phyloP scores from a whole-genome alignment of 35 echinoderm and acorn worm genomes.

The Apostichopus japonicus region DNA sequence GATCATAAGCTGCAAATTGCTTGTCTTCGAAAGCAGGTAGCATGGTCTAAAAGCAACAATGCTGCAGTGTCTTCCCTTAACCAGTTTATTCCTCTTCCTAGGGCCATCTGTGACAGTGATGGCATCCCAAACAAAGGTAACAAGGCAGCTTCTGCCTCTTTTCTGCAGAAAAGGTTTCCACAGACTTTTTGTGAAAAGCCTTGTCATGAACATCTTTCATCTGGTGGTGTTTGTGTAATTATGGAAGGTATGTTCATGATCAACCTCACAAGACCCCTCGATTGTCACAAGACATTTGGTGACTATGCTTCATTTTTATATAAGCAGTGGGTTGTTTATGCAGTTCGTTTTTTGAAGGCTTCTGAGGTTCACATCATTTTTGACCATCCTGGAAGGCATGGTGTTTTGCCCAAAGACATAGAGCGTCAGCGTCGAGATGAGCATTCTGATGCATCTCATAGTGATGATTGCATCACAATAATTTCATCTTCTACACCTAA shows the following conservation, averaged over 20 bases:
- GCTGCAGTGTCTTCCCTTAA: constrained; percentile 6
- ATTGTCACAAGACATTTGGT: constrained; percentile 44
- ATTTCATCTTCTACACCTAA: neutral
- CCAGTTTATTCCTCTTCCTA: constrained; percentile 49
- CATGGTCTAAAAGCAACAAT: constrained; percentile 51
- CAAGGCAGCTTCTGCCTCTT: constrained; percentile 1
- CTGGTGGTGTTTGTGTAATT: constrained; percentile 25
- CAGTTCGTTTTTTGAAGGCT: neutral
- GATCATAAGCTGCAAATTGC: constrained; percentile 54
- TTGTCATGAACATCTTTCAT: neutral
- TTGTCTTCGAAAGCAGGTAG: constrained; percentile 48
- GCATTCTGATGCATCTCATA: neutral
- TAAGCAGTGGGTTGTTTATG: constrained; percentile 12
- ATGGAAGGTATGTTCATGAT: constrained; percentile 57
- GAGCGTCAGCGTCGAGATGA: constrained; percentile 8
- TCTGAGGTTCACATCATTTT: constrained; percentile 46
- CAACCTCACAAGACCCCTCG: constrained; percentile 7
- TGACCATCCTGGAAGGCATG: constrained; percentile 48
- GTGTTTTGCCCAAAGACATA: constrained; percentile 45
- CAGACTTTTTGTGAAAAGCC: neutral
- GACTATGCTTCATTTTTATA: constrained; percentile 55
- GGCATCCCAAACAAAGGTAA: constrained; percentile 53
- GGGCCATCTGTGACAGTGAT: constrained; percentile 49
- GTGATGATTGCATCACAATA: neutral
- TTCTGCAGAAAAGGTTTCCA: constrained; percentile 22